Percentiles rank a stretch among this genome's conserved stretches.
Conservation (phyloP, 2,888 invertebrate species). For the Chromoteleia sp. region DNA sequence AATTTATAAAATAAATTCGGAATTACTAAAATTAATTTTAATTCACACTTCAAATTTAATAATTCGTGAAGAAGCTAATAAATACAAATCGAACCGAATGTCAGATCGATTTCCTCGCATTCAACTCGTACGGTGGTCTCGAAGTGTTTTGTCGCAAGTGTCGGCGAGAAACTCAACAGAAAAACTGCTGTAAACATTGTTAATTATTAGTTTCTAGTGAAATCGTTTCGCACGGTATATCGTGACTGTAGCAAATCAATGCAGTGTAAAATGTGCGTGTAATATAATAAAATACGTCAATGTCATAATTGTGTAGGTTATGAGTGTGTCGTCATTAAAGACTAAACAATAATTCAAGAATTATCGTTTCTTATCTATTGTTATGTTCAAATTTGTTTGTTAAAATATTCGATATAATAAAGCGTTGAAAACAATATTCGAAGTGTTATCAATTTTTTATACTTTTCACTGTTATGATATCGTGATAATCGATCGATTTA, state of each 20-base stretch:
- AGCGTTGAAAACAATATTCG: background rate
- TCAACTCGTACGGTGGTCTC: too few relatives aligned
- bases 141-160: too few relatives aligned
- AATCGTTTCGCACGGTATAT: too few relatives aligned
- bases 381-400: background rate
- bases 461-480: background rate
- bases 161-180: too few relatives aligned
- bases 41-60: too few relatives aligned
- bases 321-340: background rate
- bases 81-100: too few relatives aligned
- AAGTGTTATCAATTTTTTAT: background rate
- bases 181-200: too few relatives aligned
- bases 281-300: background rate
- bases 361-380: background rate
- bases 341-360: background rate
- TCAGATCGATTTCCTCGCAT: too few relatives aligned
- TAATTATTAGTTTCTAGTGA: too few relatives aligned
- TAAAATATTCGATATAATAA: background rate
- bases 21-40: too few relatives aligned
- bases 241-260: background rate
- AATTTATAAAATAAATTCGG: too few relatives aligned
- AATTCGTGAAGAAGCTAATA: too few relatives aligned
- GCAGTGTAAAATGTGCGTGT: background rate
- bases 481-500: background rate
- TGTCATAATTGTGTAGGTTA: background rate